Conservation (phyloP, 2,888 invertebrate species). For the Ophion ellenae region DNA sequence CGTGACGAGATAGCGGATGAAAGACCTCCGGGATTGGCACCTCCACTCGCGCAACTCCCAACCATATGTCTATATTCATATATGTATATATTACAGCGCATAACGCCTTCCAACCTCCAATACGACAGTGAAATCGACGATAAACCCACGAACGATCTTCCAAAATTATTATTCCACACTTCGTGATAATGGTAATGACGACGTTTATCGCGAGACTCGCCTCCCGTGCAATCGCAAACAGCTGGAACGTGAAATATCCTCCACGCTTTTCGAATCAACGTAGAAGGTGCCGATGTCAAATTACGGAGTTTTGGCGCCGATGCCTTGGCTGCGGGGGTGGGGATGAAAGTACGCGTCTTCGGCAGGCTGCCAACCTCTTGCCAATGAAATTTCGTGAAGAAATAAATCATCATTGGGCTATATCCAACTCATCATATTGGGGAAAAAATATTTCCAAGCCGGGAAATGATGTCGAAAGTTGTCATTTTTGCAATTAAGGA, state of each 20-base stretch:
- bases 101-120: slow-evolving; percentile 46
- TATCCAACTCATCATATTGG: no score
- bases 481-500: no score
- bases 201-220: slow-evolving; percentile 17
- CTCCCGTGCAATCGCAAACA: slow-evolving; percentile 2
- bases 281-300: background rate
- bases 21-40: slow-evolving; percentile 68
- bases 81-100: slow-evolving; percentile 22
- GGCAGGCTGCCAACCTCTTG: no score
- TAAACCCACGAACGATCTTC: slow-evolving; percentile 51
- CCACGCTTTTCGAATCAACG: background rate
- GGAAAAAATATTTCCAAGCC: no score
- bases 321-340: no score
- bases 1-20: slow-evolving; percentile 79
- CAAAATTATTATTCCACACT: slow-evolving; percentile 57
- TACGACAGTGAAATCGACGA: slow-evolving; percentile 40
- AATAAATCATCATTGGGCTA: no score
- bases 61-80: slow-evolving; percentile 2
- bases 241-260: background rate
- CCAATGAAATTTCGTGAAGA: no score
- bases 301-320: background rate
- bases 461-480: no score
- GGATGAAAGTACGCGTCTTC: no score
- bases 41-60: slow-evolving; percentile 44
- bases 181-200: slow-evolving; percentile 34